Base-by-base conservation (phyloP, 2,113 vertebrate species). In the Catagonus wagneri region DNA sequence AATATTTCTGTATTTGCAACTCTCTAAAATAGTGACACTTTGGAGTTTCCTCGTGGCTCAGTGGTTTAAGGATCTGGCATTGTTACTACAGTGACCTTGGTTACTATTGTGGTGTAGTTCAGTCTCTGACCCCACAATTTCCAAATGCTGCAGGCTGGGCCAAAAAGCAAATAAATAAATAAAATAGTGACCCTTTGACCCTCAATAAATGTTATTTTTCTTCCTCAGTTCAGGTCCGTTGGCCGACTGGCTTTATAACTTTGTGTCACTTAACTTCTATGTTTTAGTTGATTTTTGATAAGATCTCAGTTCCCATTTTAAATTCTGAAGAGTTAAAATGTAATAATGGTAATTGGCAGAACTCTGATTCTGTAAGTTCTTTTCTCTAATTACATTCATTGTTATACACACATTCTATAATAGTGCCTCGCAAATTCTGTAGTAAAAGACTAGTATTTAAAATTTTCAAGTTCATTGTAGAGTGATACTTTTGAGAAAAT, bases 281-380 rank as follows among this genome's bases (percentile, higher is more conserved):
- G 74, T 85, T 93, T 87, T 72, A 69, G 72, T 83, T 79, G 19
- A 58, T 95, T 36, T 25, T 23, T 84, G 75, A 19, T 90, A 58
- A 95, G n/a, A 90, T 95, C 75, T 86, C 86, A 95, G 9, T 78
- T 66, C 20, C 52, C 32, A 79, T 93, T 95, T 93, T 95, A 93
- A 75, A 52, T 93, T 88, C 54, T 87, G 11, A 89, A 68, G 74
- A 44, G 29, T 75, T 75, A 25, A 79, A 50, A 81, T 75, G 61
- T 50, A 29, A 34, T 83, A 63, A 36, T 69, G 56, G 34, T 90
- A 65, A 36, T 58, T 93, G 68, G 12, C 44, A 92, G 52, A 89
- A 74, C 69, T 96, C 68, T 60, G 25, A 32, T 52, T 56, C 1
- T 78, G 4, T 52, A 56, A 79, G 50, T 20, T 66, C 50, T 71